Base-by-base conservation (phyloP, 2,888 invertebrate species). In the Protula sp. region DNA sequence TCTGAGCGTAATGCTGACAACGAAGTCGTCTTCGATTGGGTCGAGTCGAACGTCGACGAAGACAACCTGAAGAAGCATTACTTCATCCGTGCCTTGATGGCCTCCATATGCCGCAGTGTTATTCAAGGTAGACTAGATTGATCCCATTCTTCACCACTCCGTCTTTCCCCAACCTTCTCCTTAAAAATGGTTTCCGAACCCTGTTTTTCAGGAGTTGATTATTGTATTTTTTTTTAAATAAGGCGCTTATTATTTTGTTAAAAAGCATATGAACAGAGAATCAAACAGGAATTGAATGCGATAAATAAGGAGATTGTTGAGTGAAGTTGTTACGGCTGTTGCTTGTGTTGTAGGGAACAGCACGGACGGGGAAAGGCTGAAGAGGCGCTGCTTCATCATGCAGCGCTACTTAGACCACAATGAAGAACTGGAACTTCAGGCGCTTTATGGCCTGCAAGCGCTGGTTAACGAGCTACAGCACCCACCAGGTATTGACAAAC, bases 371-470 rank as follows among this genome's bases (percentile, higher is more conserved):
- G 27, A 14, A 1, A 76, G 72, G 57, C 81, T 87, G 57, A 77
- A 78, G 52, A 77, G 74, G 53, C 81, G 85, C 60, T 79, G 81
- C 65, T 84, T 83, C 48, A 82, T 90, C 57, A 85, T 91, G 64
- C 84, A 85, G 67, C 87, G 87, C 57, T 90, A 87, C 75, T 87
- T 91, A 30, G 89, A 89, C 73, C 85, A 86, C 61, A 85, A 87
- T 22, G 29, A 28, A 9, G 58, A 54, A 24, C n/a, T 29, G 3
- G 63, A 63, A 50, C 55, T 63, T 60, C 89, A 91, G 80, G 91
- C 91, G 75, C 84, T 94, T 68, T 89, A 88, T 80, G 91, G 91
- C 57, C 85, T 93, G 72, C 93, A 94, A 79, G 85, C 88, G 62
- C 85, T 92, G 64, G 86, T 91, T 71, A 85, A 87, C 76, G 86